phyloP scores from a whole-genome alignment of 2,888 invertebrate species.

The Drosophila neoperkinsi region DNA sequence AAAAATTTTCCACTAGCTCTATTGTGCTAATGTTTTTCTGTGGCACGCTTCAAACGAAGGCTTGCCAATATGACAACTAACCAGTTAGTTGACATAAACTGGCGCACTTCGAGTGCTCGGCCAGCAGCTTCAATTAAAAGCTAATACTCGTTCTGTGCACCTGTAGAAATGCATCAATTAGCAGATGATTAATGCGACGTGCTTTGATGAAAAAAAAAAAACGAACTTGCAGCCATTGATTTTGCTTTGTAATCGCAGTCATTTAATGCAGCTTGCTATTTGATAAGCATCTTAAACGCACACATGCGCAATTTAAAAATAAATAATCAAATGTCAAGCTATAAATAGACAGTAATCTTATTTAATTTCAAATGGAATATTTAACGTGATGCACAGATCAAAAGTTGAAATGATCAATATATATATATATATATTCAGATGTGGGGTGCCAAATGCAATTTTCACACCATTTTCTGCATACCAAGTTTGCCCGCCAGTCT shows the following conservation, averaged over 20 bases:
- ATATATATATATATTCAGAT: not conserved
- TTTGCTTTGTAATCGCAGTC: slow-evolving; percentile 8
- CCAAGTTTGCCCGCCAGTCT: slow-evolving; percentile 57
- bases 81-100: slow-evolving; percentile 6
- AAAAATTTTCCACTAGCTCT: slow-evolving; percentile 69
- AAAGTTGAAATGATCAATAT: not conserved
- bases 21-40: slow-evolving; percentile 41
- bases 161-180: slow-evolving; percentile 29
- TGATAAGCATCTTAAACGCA: slow-evolving; percentile 22
- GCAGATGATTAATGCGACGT: slow-evolving; percentile 13
- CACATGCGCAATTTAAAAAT: slow-evolving; percentile 1
- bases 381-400: not conserved
- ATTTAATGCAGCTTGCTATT: slow-evolving; percentile 17
- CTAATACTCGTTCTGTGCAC: not conserved
- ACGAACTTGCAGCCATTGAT: too few relatives aligned
- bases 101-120: not conserved
- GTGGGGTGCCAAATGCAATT: slow-evolving; percentile 61
- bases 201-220: not conserved
- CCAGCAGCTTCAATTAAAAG: not conserved
- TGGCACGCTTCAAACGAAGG: slow-evolving; percentile 46
- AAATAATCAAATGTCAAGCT: not conserved
- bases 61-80: not conserved
- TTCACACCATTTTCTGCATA: slow-evolving; percentile 63
- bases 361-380: not conserved
- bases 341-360: not conserved